Percentiles rank a stretch among this genome's conserved stretches.
Evolutionary conservation across 2,113 vertebrate genomes (phyloP).

Genomic region (Microtus ochrogaster): DNA sequence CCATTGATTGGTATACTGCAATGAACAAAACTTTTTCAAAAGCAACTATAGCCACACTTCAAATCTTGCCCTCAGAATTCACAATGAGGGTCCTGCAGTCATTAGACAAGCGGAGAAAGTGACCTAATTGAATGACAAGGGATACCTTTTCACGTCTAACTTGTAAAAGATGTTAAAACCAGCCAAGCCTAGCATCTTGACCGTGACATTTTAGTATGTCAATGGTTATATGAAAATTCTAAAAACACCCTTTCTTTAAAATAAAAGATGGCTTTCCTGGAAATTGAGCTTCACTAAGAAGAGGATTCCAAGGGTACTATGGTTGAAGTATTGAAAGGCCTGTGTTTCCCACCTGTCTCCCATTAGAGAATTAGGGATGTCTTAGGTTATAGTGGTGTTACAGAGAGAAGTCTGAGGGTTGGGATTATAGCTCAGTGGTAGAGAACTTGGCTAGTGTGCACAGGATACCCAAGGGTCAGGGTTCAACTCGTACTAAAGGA

Average conservation of each 20-base stretch:
- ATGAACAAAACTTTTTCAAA: not conserved
- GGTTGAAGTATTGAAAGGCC: not conserved
- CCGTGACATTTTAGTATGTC: conserved; percentile 70
- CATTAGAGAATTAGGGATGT: not conserved
- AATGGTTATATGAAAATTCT: conserved; percentile 62
- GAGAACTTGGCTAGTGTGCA: not conserved
- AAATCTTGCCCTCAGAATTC: conserved; percentile 21
- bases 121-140: conserved; percentile 17
- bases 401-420: not conserved
- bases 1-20: not conserved
- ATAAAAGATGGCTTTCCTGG: conserved; percentile 13
- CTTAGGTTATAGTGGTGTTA: not conserved
- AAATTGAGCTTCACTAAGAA: conserved; percentile 55
- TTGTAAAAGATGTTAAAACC: conserved; percentile 50
- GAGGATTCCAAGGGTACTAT: conserved; percentile 38
- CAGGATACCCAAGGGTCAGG: not conserved
- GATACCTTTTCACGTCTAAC: conserved; percentile 43
- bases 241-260: conserved; percentile 30
- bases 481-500: not conserved
- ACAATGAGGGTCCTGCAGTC: conserved; percentile 22
- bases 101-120: conserved; percentile 59
- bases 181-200: conserved; percentile 72
- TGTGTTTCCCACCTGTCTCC: not conserved
- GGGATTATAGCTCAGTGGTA: not conserved
- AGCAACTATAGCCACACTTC: not conserved